Base-by-base conservation (phyloP, 2,113 vertebrate genomes). In the Cygnus buccinator region DNA sequence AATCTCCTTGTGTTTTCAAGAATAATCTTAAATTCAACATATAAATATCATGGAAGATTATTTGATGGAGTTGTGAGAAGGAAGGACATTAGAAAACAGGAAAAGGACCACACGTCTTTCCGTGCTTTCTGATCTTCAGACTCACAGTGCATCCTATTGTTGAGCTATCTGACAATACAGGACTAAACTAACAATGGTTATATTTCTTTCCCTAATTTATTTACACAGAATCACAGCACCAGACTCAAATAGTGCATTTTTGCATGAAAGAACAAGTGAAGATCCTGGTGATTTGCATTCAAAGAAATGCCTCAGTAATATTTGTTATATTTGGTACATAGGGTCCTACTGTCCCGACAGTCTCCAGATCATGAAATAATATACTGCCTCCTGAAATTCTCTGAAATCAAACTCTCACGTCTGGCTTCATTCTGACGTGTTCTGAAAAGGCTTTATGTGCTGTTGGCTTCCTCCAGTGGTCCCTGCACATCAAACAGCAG, bases 181-280 rank as follows among this genome's bases (percentile, higher is more conserved):
- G 58, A 91, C 44, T 62, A 46, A 87, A 89, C 35, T 43, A 94
- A 39, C 44, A 88, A 78, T 33, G 18, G 29, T 67, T 87, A 6
- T 61, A 52, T 83, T 84, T 90, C 89, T 87, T 78, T 91, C 58
- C 63, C 88, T 79, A 28, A 46, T 93, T 87, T 94, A 89, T 93
- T 93, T 95, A 93, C 93, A 95, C 10, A 78, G 54, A 62, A 77
- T 86, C 55, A 75, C 90, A 96, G 94, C 87, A 96, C 82, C 90
- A 70, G 84, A 89, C 79, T 93, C 63, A 90, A 81, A 84, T 25
- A 92, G 87, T 83, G 72, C 85, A 89, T 91, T 97, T 96, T 83
- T 31, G 84, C 43, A 55, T 0, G 2, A 46, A 23, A 93, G 79
- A 95, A 52, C 58, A 86, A 74, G 77, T 23, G 50, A 87, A 89